Base-by-base conservation (phyloP, 2,888 invertebrate genomes). In the Plusia festucae region DNA sequence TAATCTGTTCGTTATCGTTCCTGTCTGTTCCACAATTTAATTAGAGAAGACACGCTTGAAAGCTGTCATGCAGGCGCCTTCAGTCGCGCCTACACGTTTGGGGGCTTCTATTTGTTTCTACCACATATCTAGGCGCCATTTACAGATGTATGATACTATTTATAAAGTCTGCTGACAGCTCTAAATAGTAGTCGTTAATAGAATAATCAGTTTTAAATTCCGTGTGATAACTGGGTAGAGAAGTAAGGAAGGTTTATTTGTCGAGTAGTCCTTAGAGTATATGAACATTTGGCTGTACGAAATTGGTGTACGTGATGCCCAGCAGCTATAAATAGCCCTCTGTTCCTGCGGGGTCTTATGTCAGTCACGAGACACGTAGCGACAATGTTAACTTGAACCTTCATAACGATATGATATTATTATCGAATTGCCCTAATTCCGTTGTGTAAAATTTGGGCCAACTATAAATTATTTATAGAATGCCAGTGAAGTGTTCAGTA, bases 61-160 rank as follows among this genome's bases (percentile, higher is more conserved):
- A 87, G 85, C 88, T 91, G 91, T 89, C 91, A 89, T 55, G 68
- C 65, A 87, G 91, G 91, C 91, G 93, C 90, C 91, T 81, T 75
- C 71, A 81, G 85, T 79, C 63, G 66, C 56, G 61, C 62, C 58
- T 65, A 63, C 70, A 30, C 81, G 83, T 85, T 86, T 83, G 83
- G 88, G 87, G 83, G 85, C 83, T 76, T 82, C 82, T 70, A 76
- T 73, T 66, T 74, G 71, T 54, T 69, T 71, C 60, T 78, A 79
- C 83, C 84, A 20, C 18, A 4, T 20, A 81, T 75, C 68, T 76
- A 72, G 22, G 69, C 67, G 62, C 67, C 76, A 78, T 81, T 76
- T 67, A 68, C 78, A 74, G 60, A 67, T 46, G 20, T 49, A 64
- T 68, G 59, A 70, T 72, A 44, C 53, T 78, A 77, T 68, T 61